phyloP scores from a whole-genome alignment of 2,113 vertebrate species.

The Gambusia affinis region DNA sequence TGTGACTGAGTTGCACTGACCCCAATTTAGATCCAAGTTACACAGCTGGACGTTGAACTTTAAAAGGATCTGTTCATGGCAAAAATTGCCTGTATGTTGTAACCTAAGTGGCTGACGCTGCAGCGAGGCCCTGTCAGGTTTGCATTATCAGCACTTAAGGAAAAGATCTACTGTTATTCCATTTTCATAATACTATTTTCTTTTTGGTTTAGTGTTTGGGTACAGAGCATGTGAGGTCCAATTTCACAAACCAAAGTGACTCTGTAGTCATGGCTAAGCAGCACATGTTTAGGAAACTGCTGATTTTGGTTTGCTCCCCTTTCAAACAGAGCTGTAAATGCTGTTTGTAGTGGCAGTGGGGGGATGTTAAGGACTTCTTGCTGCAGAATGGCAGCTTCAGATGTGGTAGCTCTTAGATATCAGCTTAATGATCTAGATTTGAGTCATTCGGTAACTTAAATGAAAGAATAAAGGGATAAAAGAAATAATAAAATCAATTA shows the following conservation, averaged over 20 bases:
- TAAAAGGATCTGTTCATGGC: conserved; percentile 19
- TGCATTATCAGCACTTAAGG: conserved; percentile 20
- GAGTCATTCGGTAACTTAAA: conserved; percentile 38
- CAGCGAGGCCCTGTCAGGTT: conserved; percentile 29
- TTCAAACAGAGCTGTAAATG: conserved; percentile 71
- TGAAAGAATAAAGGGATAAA: conserved; percentile 25
- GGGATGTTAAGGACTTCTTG: conserved; percentile 46
- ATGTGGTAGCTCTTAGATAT: conserved; percentile 74
- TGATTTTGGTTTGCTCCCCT: conserved; percentile 51
- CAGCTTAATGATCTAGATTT: conserved; percentile 55
- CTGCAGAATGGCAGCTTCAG: conserved; percentile 52
- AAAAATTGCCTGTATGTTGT: conserved; percentile 33
- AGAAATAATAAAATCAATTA: conserved; percentile 24
- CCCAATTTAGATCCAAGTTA: conserved; percentile 17
- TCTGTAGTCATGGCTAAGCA: conserved; percentile 38
- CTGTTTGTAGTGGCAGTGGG: conserved; percentile 56
- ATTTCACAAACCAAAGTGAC: conserved; percentile 36
- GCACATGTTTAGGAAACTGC: conserved; percentile 64
- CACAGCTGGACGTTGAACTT: conserved; percentile 39
- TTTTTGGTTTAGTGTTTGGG: conserved; percentile 11
- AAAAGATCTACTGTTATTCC: background rate
- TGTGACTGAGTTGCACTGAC: conserved; percentile 18
- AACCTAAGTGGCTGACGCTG: conserved; percentile 36
- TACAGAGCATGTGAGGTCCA: conserved; percentile 47
- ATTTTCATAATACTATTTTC: conserved; percentile 22